Percentiles rank a stretch among this genome's conserved stretches.
Evolutionary conservation across 2,113 vertebrate genomes (phyloP).

Genomic region (Pelusios castaneus): DNA sequence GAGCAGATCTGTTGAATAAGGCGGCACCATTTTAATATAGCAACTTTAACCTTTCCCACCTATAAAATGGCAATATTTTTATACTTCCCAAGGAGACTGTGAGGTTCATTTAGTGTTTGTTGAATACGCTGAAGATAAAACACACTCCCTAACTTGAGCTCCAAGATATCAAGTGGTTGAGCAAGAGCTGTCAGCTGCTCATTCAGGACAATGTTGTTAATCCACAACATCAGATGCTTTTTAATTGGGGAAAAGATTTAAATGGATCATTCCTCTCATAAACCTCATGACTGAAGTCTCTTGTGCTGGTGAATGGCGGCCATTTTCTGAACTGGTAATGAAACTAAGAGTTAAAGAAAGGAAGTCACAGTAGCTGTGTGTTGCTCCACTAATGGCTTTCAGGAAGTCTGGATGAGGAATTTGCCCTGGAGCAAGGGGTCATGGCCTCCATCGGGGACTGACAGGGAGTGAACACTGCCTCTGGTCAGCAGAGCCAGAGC

Average conservation of each 20-base stretch:
- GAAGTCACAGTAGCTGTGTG: not conserved
- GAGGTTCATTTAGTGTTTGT: not conserved
- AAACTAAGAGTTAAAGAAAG: not conserved
- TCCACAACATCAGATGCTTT: not conserved
- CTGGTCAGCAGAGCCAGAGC: no score
- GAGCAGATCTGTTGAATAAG: not conserved
- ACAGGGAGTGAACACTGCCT: no score
- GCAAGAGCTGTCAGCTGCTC: slow-evolving; percentile 23
- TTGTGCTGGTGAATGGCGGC: not conserved
- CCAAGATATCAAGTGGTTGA: not conserved
- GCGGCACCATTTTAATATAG: not conserved
- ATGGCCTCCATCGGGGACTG: no score
- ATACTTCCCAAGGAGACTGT: not conserved
- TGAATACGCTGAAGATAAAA: slow-evolving; percentile 44
- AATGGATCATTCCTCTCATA: not conserved
- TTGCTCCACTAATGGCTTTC: not conserved
- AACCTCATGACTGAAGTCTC: not conserved
- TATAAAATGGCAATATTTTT: not conserved
- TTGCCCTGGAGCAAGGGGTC: not conserved
- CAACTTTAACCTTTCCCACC: not conserved
- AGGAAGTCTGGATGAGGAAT: not conserved
- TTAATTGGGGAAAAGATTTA: not conserved
- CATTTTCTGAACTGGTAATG: fast-evolving
- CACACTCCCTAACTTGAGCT: not conserved
- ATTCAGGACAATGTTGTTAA: not conserved